Evolutionary conservation across 2,888 invertebrate genomes (phyloP).

Genomic region (Apomyelois bistriatella): DNA sequence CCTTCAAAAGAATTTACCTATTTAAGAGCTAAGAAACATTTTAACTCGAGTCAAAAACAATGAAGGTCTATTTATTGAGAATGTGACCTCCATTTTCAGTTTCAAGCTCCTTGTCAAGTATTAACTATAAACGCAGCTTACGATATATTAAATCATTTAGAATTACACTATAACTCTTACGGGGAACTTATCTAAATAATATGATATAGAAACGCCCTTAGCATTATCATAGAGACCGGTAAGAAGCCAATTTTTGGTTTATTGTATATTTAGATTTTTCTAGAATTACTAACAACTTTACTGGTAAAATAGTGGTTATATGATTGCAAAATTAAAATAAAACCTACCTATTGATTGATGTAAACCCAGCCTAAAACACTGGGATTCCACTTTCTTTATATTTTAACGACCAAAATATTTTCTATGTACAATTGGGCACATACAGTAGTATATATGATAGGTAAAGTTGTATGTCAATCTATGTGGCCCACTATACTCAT

Average conservation of each 20-base stretch:
- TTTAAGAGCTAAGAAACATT: neutral
- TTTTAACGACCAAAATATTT: no score
- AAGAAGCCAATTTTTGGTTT: slow-evolving; percentile 75
- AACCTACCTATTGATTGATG: no score
- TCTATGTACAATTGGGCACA: no score
- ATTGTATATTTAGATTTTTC: slow-evolving; percentile 42
- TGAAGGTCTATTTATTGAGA: neutral
- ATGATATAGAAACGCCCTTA: slow-evolving; percentile 70
- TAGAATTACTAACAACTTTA: slow-evolving; percentile 28
- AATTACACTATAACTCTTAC: slow-evolving; percentile 42
- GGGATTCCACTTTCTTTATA: no score
- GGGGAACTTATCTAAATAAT: slow-evolving; percentile 56
- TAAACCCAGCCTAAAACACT: no score
- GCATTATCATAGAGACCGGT: slow-evolving; percentile 58
- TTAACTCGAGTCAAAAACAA: neutral
- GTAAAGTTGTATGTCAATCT: no score
- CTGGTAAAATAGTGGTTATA: neutral
- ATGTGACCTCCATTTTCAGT: neutral
- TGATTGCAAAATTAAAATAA: no score
- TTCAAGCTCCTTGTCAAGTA: slow-evolving; percentile 9
- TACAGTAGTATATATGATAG: no score
- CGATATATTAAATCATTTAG: slow-evolving; percentile 27
- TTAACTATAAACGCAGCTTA: slow-evolving; percentile 26
- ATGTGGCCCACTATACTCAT: no score
- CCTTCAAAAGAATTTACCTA: neutral